Evolutionary conservation across 2,888 invertebrate species (phyloP).

Genomic region (Labia minor): DNA sequence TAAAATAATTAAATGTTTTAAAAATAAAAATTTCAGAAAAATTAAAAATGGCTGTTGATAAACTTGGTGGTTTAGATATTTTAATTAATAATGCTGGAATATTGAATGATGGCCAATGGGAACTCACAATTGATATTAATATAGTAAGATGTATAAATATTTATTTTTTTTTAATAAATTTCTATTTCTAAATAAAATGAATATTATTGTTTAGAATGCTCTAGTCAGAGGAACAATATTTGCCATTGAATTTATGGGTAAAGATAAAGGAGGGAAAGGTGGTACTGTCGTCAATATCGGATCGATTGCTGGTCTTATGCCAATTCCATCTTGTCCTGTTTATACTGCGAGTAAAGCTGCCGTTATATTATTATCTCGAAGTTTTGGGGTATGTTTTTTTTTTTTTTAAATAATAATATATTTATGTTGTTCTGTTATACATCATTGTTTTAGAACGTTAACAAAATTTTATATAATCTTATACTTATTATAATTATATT

Average conservation of each 20-base stretch:
- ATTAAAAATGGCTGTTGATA: constrained; percentile 28
- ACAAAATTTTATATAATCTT: too few species aligned
- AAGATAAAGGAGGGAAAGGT: constrained; percentile 36
- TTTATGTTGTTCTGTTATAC: too few species aligned
- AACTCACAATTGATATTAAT: constrained; percentile 33
- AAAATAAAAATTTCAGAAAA: constrained; percentile 33
- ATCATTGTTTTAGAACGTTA: too few species aligned
- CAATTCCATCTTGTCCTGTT: constrained; percentile 42
- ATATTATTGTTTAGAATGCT: constrained; percentile 19
- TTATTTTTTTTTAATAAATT: neutral
- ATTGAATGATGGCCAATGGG: constrained; percentile 31
- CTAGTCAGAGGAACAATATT: constrained; percentile 33
- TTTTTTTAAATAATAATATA: neutral
- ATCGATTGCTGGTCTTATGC: constrained; percentile 36
- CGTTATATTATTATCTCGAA: constrained; percentile 42
- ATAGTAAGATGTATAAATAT: constrained; percentile 31
- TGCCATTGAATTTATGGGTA: constrained; percentile 36
- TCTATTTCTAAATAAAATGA: neutral
- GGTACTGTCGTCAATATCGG: constrained; percentile 41
- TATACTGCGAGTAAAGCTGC: constrained; percentile 48
- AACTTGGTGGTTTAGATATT: constrained; percentile 29
- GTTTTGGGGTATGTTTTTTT: constrained; percentile 35
- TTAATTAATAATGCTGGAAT: constrained; percentile 39
- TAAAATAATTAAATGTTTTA: neutral
- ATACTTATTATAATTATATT: too few species aligned